Percentiles rank a stretch among this genome's conserved stretches.
phyloP scores from a whole-genome alignment of 2,113 vertebrate species.

The Polypterus bichir region DNA sequence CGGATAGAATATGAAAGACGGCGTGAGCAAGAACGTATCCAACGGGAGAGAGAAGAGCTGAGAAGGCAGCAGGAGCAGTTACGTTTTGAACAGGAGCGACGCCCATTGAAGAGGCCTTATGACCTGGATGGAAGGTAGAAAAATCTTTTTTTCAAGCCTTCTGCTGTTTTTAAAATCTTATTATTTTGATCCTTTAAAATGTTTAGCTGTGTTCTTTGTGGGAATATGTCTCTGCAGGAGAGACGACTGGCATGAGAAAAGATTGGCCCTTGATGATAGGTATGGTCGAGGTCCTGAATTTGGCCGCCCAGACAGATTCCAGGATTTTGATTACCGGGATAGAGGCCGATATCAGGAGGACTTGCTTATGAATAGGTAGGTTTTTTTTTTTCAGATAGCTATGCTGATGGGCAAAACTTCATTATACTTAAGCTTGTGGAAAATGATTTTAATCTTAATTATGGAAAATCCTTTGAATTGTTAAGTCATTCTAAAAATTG shows the following conservation, averaged over 20 bases:
- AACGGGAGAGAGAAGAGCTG: slow-evolving; percentile 81
- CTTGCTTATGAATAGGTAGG: slow-evolving; percentile 53
- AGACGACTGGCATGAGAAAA: slow-evolving; percentile 83
- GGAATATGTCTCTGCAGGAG: slow-evolving; percentile 39
- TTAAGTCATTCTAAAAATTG: no score
- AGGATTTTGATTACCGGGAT: slow-evolving; percentile 81
- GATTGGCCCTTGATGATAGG: slow-evolving; percentile 66
- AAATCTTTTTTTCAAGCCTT: no score
- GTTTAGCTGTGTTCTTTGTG: background rate
- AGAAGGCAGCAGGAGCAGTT: slow-evolving; percentile 85
- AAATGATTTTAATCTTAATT: no score
- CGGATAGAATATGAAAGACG: slow-evolving; percentile 81
- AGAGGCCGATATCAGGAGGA: slow-evolving; percentile 74
- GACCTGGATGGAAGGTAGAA: slow-evolving; percentile 67
- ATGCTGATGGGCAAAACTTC: no score
- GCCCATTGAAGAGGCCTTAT: slow-evolving; percentile 66
- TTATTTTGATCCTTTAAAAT: no score
- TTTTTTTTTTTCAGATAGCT: no score
- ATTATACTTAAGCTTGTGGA: no score
- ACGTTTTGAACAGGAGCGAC: slow-evolving; percentile 76
- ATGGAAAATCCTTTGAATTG: no score
- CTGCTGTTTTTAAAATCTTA: no score
- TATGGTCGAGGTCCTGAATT: slow-evolving; percentile 64
- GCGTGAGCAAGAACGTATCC: slow-evolving; percentile 84
- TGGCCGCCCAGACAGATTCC: slow-evolving; percentile 68